These are phyloP conservation scores for Helleia helle DNA, from an alignment of 2,888 invertebrate genomes.

Conservation along the genomic window DNA sequence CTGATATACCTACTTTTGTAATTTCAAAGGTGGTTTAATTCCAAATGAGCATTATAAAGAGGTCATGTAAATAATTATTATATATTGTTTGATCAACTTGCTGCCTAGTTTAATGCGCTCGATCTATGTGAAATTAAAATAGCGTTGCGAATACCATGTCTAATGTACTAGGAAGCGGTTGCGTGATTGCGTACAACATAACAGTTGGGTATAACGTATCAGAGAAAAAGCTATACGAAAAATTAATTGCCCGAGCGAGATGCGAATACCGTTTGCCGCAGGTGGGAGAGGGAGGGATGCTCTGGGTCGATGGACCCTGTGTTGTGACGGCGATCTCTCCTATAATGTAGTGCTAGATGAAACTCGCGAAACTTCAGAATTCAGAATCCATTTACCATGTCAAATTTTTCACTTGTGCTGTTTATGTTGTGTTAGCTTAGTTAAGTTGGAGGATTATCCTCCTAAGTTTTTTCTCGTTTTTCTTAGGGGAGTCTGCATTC, in stretches of 20 bases:
- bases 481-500: too few relatives aligned
- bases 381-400: constrained; percentile 6
- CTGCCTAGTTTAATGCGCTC: not conserved
- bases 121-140: not conserved
- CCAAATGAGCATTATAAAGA: too few relatives aligned
- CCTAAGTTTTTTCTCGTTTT: too few relatives aligned
- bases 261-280: constrained; percentile 25
- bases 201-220: constrained; percentile 28
- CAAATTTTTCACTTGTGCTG: constrained; percentile 3
- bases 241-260: constrained; percentile 31
- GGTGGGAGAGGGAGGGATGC: constrained; percentile 27
- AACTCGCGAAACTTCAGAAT: constrained; percentile 12
- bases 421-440: too few relatives aligned
- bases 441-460: too few relatives aligned
- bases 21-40: not conserved
- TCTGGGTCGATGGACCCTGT: constrained; percentile 36
- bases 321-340: constrained; percentile 23
- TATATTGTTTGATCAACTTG: not conserved
- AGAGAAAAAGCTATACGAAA: constrained; percentile 32
- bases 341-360: constrained; percentile 19
- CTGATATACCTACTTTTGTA: not conserved
- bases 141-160: constrained; percentile 1
- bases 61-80: too few relatives aligned
- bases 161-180: constrained; percentile 17
- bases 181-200: constrained; percentile 25